phyloP scores from a whole-genome alignment of 2,888 invertebrate genomes.

The Drosophila nr. perissopoda region DNA sequence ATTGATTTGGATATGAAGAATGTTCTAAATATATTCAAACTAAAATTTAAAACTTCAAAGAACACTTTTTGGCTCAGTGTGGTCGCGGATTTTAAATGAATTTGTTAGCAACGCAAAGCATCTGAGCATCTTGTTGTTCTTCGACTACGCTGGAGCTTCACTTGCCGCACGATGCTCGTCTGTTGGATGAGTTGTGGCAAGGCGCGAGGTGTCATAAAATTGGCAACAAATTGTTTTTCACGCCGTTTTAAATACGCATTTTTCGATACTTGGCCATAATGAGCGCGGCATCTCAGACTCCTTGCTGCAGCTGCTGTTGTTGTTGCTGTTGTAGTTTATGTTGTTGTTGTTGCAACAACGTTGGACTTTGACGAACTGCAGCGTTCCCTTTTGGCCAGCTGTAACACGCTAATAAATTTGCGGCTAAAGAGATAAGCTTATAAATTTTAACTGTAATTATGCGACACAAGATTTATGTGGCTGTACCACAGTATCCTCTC shows the following conservation, averaged over 20 bases:
- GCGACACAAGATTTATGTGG: conserved; percentile 80
- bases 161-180: conserved; percentile 48
- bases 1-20: background rate
- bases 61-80: conserved; percentile 3
- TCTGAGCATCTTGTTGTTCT: background rate
- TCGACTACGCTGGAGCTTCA: conserved; percentile 19
- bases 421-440: conserved; percentile 82
- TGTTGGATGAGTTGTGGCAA: conserved; percentile 66
- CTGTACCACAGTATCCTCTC: conserved; percentile 11
- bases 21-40: background rate
- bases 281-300: conserved; percentile 46
- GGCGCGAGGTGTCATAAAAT: conserved; percentile 81
- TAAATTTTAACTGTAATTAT: conserved; percentile 82
- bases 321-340: background rate
- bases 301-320: background rate
- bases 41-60: background rate
- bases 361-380: conserved; percentile 74
- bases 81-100: conserved; percentile 69
- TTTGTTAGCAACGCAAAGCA: conserved; percentile 55
- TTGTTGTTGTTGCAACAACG: conserved; percentile 52
- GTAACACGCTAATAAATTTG: conserved; percentile 80
- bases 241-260: conserved; percentile 82
- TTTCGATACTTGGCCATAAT: conserved; percentile 79
- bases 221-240: conserved; percentile 83
- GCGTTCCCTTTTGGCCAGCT: conserved; percentile 29